Evolutionary conservation across 2,113 vertebrate species (phyloP).

Genomic region (Pluvialis apricaria): DNA sequence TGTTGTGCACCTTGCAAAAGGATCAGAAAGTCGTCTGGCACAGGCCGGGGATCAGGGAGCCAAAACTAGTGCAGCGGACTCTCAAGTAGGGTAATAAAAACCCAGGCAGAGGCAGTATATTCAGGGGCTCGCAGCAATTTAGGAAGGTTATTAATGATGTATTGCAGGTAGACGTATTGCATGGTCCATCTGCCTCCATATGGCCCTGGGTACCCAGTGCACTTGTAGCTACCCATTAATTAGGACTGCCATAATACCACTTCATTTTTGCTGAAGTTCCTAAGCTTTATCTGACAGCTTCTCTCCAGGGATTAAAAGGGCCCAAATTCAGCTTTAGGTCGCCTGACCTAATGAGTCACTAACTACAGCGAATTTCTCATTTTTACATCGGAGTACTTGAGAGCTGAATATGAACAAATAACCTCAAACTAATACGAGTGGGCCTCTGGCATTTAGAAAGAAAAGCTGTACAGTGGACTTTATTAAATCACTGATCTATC

Average conservation of each 20-base stretch:
- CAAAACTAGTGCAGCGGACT: fast-evolving
- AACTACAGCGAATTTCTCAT: background rate
- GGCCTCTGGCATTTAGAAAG: background rate
- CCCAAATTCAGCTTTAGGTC: background rate
- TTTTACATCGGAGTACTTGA: background rate
- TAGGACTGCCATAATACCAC: background rate
- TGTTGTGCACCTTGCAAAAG: background rate
- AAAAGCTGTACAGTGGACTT: background rate
- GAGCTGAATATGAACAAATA: constrained; percentile 5
- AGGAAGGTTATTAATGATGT: background rate
- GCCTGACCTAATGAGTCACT: background rate
- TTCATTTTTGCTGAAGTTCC: background rate
- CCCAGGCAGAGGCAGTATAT: background rate
- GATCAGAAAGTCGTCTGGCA: background rate
- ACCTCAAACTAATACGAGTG: background rate
- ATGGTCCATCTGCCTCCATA: background rate
- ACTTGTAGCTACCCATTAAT: background rate
- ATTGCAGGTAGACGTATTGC: background rate
- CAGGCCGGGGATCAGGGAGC: background rate
- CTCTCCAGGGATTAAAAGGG: background rate
- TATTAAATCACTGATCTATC: background rate
- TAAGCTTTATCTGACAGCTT: background rate
- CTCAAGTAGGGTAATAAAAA: background rate
- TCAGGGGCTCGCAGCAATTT: background rate
- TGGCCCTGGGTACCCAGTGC: background rate